Evolutionary conservation across 2,888 invertebrate genomes (phyloP).

Genomic region (Smittia aterrima): DNA sequence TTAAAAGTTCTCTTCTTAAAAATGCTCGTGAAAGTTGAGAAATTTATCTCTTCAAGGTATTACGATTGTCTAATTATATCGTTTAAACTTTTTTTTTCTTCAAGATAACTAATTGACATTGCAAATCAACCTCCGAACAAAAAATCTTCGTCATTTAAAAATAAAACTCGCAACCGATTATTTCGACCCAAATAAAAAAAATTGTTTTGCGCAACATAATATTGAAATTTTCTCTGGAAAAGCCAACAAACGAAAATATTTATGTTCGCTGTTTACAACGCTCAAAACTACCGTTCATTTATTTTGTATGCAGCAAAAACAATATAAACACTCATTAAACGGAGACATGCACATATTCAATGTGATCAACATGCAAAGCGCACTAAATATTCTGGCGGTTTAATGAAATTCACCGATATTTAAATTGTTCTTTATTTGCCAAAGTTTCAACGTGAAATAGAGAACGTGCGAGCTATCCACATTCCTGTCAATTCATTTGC

Average conservation of each 20-base stretch:
- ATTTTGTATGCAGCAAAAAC: too few species aligned
- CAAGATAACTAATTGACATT: too few species aligned
- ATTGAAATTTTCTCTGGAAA: neutral
- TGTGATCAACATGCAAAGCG: too few species aligned
- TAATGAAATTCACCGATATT: constrained; percentile 32
- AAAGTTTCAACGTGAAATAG: neutral
- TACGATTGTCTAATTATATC: constrained; percentile 34
- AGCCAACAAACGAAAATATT: neutral
- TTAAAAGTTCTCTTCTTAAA: constrained; percentile 30
- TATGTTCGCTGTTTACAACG: neutral
- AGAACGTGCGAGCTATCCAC: neutral
- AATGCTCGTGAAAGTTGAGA: neutral
- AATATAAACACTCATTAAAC: constrained; percentile 1
- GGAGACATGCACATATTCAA: neutral
- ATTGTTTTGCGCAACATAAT: too few species aligned
- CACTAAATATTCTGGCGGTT: neutral
- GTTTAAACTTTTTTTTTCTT: constrained; percentile 18
- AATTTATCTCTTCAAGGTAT: constrained; percentile 8
- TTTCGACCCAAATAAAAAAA: too few species aligned
- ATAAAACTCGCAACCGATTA: too few species aligned
- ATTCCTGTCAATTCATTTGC: too few species aligned
- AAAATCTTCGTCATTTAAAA: too few species aligned
- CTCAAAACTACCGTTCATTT: too few species aligned
- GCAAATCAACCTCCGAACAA: too few species aligned
- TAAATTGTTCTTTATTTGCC: constrained; percentile 22